Conservation (phyloP, 2,113 vertebrate genomes). For the Chauna torquata region DNA sequence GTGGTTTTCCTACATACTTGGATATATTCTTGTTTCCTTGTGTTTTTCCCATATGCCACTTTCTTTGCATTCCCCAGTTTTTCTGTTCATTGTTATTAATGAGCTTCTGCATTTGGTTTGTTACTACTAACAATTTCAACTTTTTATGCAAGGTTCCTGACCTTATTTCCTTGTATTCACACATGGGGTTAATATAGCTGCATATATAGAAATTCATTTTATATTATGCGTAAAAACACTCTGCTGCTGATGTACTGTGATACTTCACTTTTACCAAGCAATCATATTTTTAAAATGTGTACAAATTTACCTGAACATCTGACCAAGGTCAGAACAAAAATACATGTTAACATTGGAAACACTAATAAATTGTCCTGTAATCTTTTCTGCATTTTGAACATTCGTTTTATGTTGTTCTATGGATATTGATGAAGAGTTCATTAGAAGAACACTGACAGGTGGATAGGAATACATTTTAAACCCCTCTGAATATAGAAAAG, state of each 20-base stretch:
- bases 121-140: neutral
- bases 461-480: neutral
- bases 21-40: neutral
- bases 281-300: neutral
- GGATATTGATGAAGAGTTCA: neutral
- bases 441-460: neutral
- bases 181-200: neutral
- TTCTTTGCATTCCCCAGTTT: neutral
- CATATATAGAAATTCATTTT: neutral
- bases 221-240: neutral
- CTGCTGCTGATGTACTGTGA: neutral
- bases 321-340: neutral
- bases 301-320: neutral
- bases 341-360: neutral
- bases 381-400: neutral
- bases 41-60: neutral
- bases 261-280: neutral
- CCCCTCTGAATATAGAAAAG: neutral
- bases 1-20: neutral
- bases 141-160: neutral
- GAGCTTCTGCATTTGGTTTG: neutral
- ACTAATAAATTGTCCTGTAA: neutral
- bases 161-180: neutral
- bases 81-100: neutral
- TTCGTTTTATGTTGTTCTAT: neutral